Conservation (phyloP, 2,888 invertebrate genomes). For the Chouioia cunea region DNA sequence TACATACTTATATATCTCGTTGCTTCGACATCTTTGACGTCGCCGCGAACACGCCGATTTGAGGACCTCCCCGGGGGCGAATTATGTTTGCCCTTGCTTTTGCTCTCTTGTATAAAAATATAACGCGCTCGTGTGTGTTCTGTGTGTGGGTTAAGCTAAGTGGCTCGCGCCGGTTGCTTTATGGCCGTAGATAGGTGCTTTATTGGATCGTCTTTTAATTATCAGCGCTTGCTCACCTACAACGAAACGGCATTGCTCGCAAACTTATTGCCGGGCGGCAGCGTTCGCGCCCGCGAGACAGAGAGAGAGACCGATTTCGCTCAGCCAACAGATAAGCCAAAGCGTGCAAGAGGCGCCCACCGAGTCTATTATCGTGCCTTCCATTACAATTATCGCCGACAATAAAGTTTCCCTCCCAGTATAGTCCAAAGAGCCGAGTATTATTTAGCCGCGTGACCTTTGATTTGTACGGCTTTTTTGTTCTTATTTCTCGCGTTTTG, state of each 20-base stretch:
- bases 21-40: neutral
- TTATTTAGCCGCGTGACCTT: constrained; percentile 37
- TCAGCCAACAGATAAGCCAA: constrained; percentile 53
- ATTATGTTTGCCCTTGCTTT: constrained; percentile 10
- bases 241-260: constrained; percentile 65
- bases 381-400: constrained; percentile 49
- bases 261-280: constrained; percentile 62
- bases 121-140: neutral
- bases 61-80: constrained; percentile 40
- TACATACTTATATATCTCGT: no score
- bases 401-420: constrained; percentile 31
- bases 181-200: constrained; percentile 68
- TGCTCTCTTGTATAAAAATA: constrained; percentile 27
- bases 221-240: constrained; percentile 66
- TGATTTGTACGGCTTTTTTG: constrained; percentile 34
- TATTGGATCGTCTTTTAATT: constrained; percentile 70
- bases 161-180: constrained; percentile 59
- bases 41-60: constrained; percentile 14
- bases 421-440: constrained; percentile 47
- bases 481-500: constrained; percentile 38
- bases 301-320: constrained; percentile 52
- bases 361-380: constrained; percentile 33
- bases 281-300: constrained; percentile 25
- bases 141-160: constrained; percentile 46
- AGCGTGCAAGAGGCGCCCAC: neutral